Base-by-base conservation (phyloP, 2,797 vertebrate species). In the Coregonus ussuriensis region DNA sequence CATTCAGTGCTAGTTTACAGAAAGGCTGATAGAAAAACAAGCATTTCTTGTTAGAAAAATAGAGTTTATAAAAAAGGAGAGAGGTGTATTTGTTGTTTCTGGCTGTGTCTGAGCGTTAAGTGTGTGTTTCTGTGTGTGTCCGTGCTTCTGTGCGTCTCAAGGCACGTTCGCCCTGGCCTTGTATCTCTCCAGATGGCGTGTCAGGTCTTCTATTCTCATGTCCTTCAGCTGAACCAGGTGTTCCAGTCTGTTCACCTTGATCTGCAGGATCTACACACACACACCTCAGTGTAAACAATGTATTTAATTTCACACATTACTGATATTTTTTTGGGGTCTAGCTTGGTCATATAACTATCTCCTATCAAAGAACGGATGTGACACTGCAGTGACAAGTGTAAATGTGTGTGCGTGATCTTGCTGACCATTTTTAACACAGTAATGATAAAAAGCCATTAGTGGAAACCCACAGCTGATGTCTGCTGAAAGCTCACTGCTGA, bases 141-240 rank as follows among this genome's bases (percentile, higher is more conserved):
- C 16, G 25, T 25, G 31, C 68, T 3, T 74, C 52, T 75, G n/a
- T 74, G 33, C 63, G 33, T 72, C 25, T 91, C 86, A 89, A 53
- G 47, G 54, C 51, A 73, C 71, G 0, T 84, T 88, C n/a, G 81
- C 82, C 81, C 88, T 88, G 68, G 83, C 51, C 85, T 87, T 94
- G 81, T 91, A 89, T 11, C 79, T 83, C 59, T 93, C 91, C 86
- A 93, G 81, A 63, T 92, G 90, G 3, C 82, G 87, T 1, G 76
- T 92, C 80, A 95, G 88, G 72, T 94, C 93, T 11, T 91, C 87
- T 1, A 95, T 94, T 4, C 88, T 87, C 79, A 89, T 91, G 82
- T 95, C 95, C 87, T 96, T 95, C 80, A 96, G 89, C 79, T 93
- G 87, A n/a, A 95, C 84, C 74, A 96, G 93, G 53, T 92, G 93